Percentiles rank a stretch among this genome's conserved stretches.
Evolutionary conservation across 2,888 invertebrate species (phyloP).

Genomic region (Athetis lepigone): DNA sequence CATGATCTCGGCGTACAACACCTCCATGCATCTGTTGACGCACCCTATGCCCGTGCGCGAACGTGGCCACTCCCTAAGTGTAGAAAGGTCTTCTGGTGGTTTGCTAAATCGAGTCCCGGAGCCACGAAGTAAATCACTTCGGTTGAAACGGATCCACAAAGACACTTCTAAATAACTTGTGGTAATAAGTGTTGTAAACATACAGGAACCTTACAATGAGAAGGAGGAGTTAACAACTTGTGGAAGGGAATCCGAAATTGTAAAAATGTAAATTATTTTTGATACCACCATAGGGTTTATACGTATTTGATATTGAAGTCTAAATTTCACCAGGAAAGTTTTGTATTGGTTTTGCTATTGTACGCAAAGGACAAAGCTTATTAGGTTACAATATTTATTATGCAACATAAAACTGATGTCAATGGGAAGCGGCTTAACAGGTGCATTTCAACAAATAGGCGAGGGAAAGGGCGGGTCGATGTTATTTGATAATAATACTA

Average conservation of each 20-base stretch:
- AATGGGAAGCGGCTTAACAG: constrained; percentile 71
- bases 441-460: constrained; percentile 7
- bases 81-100: constrained; percentile 77
- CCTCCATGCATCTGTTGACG: constrained; percentile 65
- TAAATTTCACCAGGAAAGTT: not conserved
- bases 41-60: constrained; percentile 73
- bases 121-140: constrained; percentile 85
- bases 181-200: constrained; percentile 38
- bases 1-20: constrained; percentile 69
- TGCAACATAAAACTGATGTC: constrained; percentile 61
- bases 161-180: constrained; percentile 66
- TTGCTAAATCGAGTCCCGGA: constrained; percentile 73
- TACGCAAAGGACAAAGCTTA: constrained; percentile 6
- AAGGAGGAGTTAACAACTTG: constrained; percentile 7
- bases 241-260: constrained; percentile 32
- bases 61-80: constrained; percentile 81
- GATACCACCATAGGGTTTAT: constrained; percentile 65
- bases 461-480: not conserved
- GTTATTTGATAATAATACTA: constrained; percentile 6
- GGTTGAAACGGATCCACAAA: constrained; percentile 76
- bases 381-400: not conserved
- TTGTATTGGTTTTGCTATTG: not conserved
- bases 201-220: constrained; percentile 4
- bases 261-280: constrained; percentile 70
- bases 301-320: constrained; percentile 45